phyloP scores from a whole-genome alignment of 2,888 invertebrate species.

The Melikaiella ostensackeni region DNA sequence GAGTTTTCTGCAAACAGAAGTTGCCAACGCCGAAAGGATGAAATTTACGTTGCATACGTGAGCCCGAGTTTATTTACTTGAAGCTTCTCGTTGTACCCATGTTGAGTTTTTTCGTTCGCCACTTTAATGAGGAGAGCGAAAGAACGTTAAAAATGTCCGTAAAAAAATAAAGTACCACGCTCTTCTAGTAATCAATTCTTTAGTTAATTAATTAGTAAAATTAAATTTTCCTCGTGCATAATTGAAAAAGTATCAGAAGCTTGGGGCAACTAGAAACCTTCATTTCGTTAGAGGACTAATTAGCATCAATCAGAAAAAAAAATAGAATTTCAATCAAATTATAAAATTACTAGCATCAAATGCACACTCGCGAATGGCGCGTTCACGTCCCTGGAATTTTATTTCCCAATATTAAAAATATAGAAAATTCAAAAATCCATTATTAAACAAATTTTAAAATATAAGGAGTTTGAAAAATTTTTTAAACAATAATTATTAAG shows the following conservation, averaged over 20 bases:
- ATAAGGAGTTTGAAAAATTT: too few relatives aligned
- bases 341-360: too few relatives aligned
- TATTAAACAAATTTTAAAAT: too few relatives aligned
- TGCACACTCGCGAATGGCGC: too few relatives aligned
- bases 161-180: background rate
- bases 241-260: background rate
- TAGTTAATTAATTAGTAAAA: background rate
- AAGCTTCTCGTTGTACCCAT: slow-evolving; percentile 30
- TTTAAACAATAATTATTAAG: too few relatives aligned
- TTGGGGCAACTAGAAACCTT: background rate
- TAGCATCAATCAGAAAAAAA: background rate
- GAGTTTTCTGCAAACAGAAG: slow-evolving; percentile 35
- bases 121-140: slow-evolving; percentile 32
- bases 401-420: too few relatives aligned
- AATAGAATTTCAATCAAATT: background rate
- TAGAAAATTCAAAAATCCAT: too few relatives aligned
- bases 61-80: slow-evolving; percentile 31
- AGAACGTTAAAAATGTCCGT: slow-evolving; percentile 25
- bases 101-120: slow-evolving; percentile 31
- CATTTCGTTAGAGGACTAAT: background rate
- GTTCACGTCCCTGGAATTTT: too few relatives aligned
- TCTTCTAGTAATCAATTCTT: slow-evolving; percentile 8
- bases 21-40: slow-evolving; percentile 17
- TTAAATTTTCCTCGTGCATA: background rate
- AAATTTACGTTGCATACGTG: slow-evolving; percentile 35